Evolutionary conservation across 2,797 vertebrate species (phyloP).

Genomic region (Dryobates pubescens): DNA sequence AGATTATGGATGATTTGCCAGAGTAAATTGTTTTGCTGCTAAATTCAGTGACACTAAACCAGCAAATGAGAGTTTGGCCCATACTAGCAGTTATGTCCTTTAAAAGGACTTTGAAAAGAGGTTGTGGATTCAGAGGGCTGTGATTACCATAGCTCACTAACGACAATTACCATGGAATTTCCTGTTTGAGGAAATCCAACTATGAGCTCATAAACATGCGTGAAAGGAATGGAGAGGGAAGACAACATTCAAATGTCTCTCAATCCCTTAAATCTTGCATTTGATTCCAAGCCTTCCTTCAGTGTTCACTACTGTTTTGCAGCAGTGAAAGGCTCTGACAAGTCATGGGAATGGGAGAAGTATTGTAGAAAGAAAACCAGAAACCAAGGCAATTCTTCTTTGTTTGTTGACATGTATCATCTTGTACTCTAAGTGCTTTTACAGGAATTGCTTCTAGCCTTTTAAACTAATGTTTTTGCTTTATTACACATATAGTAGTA

Average conservation of each 20-base stretch:
- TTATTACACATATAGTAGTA: background rate
- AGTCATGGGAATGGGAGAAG: background rate
- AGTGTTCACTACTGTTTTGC: background rate
- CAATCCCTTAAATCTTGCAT: background rate
- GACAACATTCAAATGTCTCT: background rate
- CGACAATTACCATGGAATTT: constrained; percentile 39
- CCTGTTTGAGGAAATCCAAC: constrained; percentile 42
- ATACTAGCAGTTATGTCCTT: background rate
- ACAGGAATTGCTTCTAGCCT: background rate
- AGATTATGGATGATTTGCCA: background rate
- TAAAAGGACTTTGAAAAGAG: constrained; percentile 10
- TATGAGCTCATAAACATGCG: constrained; percentile 41
- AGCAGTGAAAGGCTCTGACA: background rate
- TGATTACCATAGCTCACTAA: constrained; percentile 12
- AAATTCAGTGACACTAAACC: background rate
- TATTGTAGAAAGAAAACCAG: background rate
- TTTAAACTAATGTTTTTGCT: constrained; percentile 1
- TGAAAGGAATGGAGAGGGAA: constrained; percentile 44
- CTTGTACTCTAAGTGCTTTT: background rate
- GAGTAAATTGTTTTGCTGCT: background rate
- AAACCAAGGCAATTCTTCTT: background rate
- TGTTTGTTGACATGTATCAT: background rate
- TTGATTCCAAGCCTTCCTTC: background rate
- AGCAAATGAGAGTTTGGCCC: background rate
- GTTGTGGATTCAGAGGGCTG: background rate